Base-by-base conservation (phyloP, 2,888 invertebrate species). In the Baronia brevicornis region DNA sequence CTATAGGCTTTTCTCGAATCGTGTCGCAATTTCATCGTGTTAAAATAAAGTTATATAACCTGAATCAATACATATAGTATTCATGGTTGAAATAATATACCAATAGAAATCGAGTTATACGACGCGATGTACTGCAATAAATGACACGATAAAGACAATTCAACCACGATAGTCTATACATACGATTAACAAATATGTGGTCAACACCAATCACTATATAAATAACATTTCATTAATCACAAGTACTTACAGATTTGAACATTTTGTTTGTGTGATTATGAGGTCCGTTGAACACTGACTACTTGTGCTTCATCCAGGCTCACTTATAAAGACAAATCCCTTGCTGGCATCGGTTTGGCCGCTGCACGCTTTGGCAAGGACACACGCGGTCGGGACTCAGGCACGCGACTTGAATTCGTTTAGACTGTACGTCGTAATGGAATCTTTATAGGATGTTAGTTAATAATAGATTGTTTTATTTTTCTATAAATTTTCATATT, bases 181-280 rank as follows among this genome's bases (percentile, higher is more conserved):
- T 7, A 2, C 5, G n/a, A 24, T 13, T 24, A 13, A 13, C 2
- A 2, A 14, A 3, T 5, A 14, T 8, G 7, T 12, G 8, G 5
- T 14, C 14, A 14, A 14, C 13, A 8, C 2, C 7, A 15, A 13
- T 6, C 7, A 13, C 22, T 15, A 15, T 12, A 23, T 17, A 23
- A 30, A 26, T 21, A 25, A 20, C 22, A 34, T 26, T 30, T 18
- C n/a, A n/a, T 15, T 10, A 10, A 3, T 17, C 3, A 6, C 3
- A 39, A 22, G 26, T 58, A 78, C 85, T 82, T 54, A 85, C 86
- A 50, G 72, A 67, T 70, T 85, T 86, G 70, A 78, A 85, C 86
- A 86, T 86, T 55, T 71, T 84, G 70, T 48, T 53, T 48, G 60
- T 57, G 60, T 54, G 53, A 60, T 57, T 54, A 43, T 50, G 36